Percentiles rank a stretch among this genome's conserved stretches.
Evolutionary conservation across 2,797 vertebrate genomes (phyloP).

Genomic region (Melopsittacus undulatus): DNA sequence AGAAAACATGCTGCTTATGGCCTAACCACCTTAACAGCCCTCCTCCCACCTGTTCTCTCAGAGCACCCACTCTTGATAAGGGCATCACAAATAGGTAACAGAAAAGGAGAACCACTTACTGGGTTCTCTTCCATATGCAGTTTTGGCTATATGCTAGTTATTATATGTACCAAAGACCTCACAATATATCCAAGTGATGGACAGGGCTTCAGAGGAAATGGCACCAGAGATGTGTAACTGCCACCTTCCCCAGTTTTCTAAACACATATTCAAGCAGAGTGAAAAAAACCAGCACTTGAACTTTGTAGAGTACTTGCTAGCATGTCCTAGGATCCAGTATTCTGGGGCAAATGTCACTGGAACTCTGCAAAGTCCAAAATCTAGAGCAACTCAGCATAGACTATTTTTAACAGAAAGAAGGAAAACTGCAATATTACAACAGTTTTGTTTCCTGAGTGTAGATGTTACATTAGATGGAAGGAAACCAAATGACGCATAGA

Average conservation of each 20-base stretch:
- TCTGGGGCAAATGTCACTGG: background rate
- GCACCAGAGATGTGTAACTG: background rate
- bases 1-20: background rate
- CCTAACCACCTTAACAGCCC: background rate
- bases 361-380: constrained; percentile 9
- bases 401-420: constrained; percentile 37
- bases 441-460: background rate
- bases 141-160: background rate
- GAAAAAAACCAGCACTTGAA: background rate
- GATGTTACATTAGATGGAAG: constrained; percentile 30
- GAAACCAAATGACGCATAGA: constrained; percentile 46
- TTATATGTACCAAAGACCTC: background rate
- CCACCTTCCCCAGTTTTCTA: background rate
- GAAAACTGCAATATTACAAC: background rate
- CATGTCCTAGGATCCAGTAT: background rate
- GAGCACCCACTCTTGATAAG: background rate
- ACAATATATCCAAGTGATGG: fast-evolving
- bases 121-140: background rate
- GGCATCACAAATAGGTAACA: background rate
- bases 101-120: background rate
- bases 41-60: background rate
- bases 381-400: constrained; percentile 28
- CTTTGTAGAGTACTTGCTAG: background rate
- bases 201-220: background rate
- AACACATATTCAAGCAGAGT: background rate